Conservation (phyloP, 2,113 vertebrate genomes). For the Myotis davidii region DNA sequence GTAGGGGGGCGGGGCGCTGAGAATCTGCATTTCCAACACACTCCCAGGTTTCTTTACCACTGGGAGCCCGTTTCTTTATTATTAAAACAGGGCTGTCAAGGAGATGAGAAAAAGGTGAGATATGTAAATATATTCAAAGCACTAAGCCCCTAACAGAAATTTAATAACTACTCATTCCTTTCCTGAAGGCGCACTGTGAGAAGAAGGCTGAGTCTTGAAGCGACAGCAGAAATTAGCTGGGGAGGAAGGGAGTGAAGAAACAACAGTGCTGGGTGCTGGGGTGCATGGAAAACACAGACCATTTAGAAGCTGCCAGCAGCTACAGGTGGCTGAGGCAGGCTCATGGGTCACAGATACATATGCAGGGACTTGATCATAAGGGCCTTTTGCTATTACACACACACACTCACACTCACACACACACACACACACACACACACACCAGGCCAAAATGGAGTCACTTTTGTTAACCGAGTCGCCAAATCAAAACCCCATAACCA, state of each 20-base stretch:
- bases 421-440: background rate
- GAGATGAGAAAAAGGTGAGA: background rate
- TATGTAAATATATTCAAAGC: background rate
- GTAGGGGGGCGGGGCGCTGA: background rate
- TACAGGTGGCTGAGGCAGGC: background rate
- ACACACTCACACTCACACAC: too few relatives aligned
- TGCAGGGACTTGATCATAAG: background rate
- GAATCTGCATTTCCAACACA: background rate
- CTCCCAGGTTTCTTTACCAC: background rate
- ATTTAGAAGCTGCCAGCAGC: background rate
- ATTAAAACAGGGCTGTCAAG: background rate
- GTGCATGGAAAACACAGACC: background rate
- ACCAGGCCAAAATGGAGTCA: background rate
- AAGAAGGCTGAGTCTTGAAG: background rate
- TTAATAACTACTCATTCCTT: background rate
- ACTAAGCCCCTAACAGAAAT: background rate
- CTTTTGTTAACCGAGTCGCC: background rate
- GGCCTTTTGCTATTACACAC: background rate
- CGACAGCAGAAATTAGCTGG: background rate
- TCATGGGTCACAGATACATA: background rate
- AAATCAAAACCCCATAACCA: background rate
- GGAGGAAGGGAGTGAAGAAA: background rate
- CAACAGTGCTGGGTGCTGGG: background rate
- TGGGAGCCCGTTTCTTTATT: background rate
- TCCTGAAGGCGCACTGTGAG: background rate